A percentile compares a stretch with the other conserved stretches of the same genome.
Conservation (phyloP, 1,140 invertebrate genomes). For the Magallana ariakensis region DNA sequence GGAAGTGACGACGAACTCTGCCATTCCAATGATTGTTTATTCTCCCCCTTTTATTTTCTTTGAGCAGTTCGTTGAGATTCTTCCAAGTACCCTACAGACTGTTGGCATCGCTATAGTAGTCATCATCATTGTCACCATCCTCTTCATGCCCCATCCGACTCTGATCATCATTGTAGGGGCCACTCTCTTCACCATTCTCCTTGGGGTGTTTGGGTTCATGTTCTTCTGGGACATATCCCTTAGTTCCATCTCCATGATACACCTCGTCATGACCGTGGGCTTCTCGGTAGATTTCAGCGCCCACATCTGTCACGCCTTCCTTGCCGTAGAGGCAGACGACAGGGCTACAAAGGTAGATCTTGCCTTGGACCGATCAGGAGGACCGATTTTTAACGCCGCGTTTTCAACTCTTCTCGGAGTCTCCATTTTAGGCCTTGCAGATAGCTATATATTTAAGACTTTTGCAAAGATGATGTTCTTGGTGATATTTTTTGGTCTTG, state of each 20-base stretch:
- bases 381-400: slow-evolving; percentile 97
- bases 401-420: slow-evolving; percentile 95
- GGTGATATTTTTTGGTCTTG: slow-evolving; percentile 95
- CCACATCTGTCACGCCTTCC: slow-evolving; percentile 98
- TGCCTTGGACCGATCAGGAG: slow-evolving; percentile 92
- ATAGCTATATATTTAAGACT: slow-evolving; percentile 97
- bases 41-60: slow-evolving; percentile 67
- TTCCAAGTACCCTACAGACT: slow-evolving; percentile 94
- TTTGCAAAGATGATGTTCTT: slow-evolving; percentile 99
- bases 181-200: slow-evolving; percentile 96
- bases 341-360: slow-evolving; percentile 88
- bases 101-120: slow-evolving; percentile 94
- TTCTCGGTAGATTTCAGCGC: slow-evolving; percentile 99
- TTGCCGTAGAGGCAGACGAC: slow-evolving; percentile 85
- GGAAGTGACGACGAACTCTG: slow-evolving; percentile 62
- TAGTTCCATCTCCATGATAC: slow-evolving; percentile 99
- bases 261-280: slow-evolving; percentile 98
- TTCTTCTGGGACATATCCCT: slow-evolving; percentile 96
- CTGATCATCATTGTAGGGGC: slow-evolving; percentile 97
- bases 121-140: slow-evolving; percentile 96
- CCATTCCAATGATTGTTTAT: slow-evolving; percentile 63
- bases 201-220: slow-evolving; percentile 98
- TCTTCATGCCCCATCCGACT: slow-evolving; percentile 96
- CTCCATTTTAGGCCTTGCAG: slow-evolving; percentile 90
- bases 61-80: slow-evolving; percentile 92